Percentiles rank a stretch among this genome's conserved stretches.
Evolutionary conservation across 1,140 invertebrate genomes (phyloP).

Genomic region (Meteorus sp.): DNA sequence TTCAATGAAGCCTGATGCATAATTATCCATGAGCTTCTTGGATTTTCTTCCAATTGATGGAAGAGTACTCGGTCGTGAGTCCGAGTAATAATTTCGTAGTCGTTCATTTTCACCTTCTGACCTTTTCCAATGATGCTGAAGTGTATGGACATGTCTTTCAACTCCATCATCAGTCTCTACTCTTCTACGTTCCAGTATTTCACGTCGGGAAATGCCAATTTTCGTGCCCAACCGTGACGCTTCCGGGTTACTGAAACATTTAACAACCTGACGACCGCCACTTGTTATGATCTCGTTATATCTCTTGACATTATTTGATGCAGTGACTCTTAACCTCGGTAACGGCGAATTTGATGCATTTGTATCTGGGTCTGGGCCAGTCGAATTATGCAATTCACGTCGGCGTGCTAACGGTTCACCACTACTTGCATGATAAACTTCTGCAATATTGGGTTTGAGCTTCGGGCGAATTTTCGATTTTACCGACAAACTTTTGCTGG

Average conservation of each 20-base stretch:
- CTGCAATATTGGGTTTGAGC: constrained; percentile 17
- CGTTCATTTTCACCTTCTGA: constrained; percentile 6
- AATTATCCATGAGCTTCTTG: constrained; percentile 10
- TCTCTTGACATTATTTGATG: background rate
- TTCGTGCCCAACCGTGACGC: background rate
- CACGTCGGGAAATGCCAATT: constrained; percentile 14
- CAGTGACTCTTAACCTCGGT: background rate
- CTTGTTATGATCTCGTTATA: constrained; percentile 5
- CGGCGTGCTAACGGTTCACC: constrained; percentile 43
- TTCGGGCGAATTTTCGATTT: constrained; percentile 7
- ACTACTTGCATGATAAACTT: constrained; percentile 42
- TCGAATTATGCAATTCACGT: constrained; percentile 51
- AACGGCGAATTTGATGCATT: constrained; percentile 33
- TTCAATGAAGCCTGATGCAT: constrained; percentile 19
- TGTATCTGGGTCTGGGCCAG: constrained; percentile 47
- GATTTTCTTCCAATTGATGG: constrained; percentile 39
- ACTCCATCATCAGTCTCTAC: constrained; percentile 1
- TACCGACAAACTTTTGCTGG: constrained; percentile 10
- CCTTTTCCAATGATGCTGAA: constrained; percentile 28
- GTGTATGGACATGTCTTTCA: constrained; percentile 31
- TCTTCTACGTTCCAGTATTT: constrained; percentile 7
- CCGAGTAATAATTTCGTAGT: constrained; percentile 5
- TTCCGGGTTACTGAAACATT: constrained; percentile 18
- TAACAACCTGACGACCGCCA: constrained; percentile 11
- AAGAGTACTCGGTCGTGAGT: constrained; percentile 41